phyloP scores from a whole-genome alignment of 2,888 invertebrate genomes.

The Eilema caniola region DNA sequence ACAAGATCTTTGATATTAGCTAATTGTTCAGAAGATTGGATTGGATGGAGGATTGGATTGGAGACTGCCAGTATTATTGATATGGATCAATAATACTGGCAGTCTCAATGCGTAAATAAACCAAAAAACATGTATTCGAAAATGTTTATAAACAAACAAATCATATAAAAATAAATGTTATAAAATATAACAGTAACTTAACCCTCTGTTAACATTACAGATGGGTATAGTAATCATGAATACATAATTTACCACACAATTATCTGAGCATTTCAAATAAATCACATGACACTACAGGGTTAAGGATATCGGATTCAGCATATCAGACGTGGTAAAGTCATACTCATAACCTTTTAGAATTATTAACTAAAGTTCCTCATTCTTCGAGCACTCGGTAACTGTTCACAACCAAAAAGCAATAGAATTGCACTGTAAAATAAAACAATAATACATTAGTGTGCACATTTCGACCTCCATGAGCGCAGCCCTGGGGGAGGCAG shows the following conservation, averaged over 20 bases:
- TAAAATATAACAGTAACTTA: not conserved
- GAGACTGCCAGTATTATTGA: too few species aligned
- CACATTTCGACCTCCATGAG: too few species aligned
- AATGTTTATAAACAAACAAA: not conserved
- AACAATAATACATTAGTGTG: not conserved
- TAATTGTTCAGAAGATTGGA: too few species aligned
- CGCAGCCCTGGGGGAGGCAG: too few species aligned
- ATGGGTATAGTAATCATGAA: not conserved
- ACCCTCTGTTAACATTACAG: not conserved
- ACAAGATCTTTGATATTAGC: too few species aligned
- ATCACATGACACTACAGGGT: not conserved
- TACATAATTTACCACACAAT: not conserved
- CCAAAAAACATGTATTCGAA: not conserved
- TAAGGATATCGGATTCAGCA: not conserved
- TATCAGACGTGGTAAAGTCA: not conserved
- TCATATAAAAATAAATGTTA: not conserved
- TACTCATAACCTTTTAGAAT: not conserved
- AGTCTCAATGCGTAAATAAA: not conserved
- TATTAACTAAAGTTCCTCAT: not conserved
- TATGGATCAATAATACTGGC: too few species aligned
- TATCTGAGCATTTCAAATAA: not conserved
- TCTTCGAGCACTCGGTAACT: slow-evolving; percentile 11
- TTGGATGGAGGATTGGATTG: too few species aligned
- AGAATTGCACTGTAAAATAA: slow-evolving; percentile 13
- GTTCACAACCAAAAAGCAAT: slow-evolving; percentile 11